Conservation (phyloP, 2,113 vertebrate species). For the Polyodon spathula region DNA sequence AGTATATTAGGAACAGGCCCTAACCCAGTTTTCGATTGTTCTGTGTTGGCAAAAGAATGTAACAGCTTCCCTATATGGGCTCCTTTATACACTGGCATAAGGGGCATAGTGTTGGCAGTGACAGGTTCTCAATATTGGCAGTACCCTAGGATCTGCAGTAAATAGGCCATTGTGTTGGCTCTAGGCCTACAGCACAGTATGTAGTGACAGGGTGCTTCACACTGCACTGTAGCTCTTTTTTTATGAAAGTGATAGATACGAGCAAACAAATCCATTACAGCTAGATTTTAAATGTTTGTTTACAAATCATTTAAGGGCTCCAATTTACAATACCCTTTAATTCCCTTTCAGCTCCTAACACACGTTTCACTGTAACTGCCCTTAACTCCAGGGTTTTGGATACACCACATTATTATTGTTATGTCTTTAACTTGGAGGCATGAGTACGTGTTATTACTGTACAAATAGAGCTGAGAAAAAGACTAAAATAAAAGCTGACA, state of each 20-base stretch:
- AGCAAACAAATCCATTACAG: not conserved
- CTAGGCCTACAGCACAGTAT: too few species aligned
- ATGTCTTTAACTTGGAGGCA: not conserved
- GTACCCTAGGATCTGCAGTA: not conserved
- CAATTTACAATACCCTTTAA: not conserved
- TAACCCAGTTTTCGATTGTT: too few species aligned
- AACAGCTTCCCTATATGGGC: too few species aligned
- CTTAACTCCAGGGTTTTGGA: not conserved
- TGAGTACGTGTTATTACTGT: too few species aligned
- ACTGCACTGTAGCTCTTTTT: too few species aligned
- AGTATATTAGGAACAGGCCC: too few species aligned
- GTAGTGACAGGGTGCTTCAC: too few species aligned
- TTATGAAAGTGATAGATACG: not conserved
- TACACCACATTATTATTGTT: not conserved
- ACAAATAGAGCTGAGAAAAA: too few species aligned
- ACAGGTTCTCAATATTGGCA: not conserved
- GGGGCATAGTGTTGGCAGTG: not conserved
- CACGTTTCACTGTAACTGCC: not conserved
- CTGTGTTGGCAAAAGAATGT: not conserved
- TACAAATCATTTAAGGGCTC: conserved; percentile 3
- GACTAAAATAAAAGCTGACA: not conserved
- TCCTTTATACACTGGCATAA: not conserved
- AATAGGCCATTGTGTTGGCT: not conserved
- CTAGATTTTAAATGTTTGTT: not conserved
- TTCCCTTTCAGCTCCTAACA: not conserved